These are phyloP conservation scores for Halichondria panicea DNA, from an alignment of 37 sponge, comb jelly and placozoan genomes.

Conservation along the genomic window DNA sequence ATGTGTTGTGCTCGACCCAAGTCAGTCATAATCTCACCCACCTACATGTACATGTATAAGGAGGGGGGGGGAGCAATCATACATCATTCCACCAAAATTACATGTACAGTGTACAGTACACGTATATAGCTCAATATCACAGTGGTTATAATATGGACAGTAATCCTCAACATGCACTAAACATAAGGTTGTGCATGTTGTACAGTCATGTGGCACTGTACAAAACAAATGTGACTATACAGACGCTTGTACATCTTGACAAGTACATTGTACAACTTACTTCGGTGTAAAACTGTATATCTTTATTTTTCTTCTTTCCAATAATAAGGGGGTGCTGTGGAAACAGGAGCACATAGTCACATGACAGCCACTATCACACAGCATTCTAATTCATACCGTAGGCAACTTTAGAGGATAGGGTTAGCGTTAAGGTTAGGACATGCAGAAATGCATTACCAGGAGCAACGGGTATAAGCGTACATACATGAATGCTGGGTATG, in stretches of 20 bases:
- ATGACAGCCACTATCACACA: background rate
- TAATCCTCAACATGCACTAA: background rate
- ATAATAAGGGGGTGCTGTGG: slow-evolving; percentile 87
- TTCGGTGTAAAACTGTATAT: slow-evolving; percentile 97
- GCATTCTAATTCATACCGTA: too few species aligned
- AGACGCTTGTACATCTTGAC: background rate
- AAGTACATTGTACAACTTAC: slow-evolving; percentile 31
- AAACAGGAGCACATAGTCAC: background rate
- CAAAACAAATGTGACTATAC: too few species aligned
- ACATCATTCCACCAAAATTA: background rate
- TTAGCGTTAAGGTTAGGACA: too few species aligned
- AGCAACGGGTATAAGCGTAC: too few species aligned
- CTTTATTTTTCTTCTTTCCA: slow-evolving; percentile 94
- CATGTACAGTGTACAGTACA: background rate
- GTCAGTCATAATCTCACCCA: slow-evolving; percentile 98
- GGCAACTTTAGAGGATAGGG: too few species aligned
- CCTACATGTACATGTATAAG: slow-evolving; percentile 24
- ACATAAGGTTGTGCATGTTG: too few species aligned
- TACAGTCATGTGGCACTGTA: too few species aligned
- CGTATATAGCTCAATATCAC: background rate
- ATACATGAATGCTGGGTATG: too few species aligned
- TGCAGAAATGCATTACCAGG: too few species aligned
- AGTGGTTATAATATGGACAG: slow-evolving; percentile 5
- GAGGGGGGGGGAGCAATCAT: background rate
- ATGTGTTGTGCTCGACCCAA: slow-evolving; percentile 90